phyloP scores from a whole-genome alignment of 2,888 invertebrate species.

The Apodemia mormo region DNA sequence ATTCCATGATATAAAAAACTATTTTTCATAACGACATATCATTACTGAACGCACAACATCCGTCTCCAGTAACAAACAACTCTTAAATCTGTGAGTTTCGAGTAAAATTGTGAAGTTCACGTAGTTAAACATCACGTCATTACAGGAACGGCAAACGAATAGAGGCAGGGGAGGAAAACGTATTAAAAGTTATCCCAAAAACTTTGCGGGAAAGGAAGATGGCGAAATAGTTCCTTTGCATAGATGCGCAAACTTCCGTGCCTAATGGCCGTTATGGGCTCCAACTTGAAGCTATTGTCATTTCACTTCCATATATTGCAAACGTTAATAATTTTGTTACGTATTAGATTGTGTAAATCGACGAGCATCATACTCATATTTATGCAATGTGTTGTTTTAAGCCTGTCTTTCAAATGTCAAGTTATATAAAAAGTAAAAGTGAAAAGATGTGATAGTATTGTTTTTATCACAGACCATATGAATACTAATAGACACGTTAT shows the following conservation, averaged over 20 bases:
- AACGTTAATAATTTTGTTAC: constrained; percentile 25
- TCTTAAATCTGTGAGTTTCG: constrained; percentile 25
- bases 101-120: constrained; percentile 5
- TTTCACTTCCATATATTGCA: constrained; percentile 36
- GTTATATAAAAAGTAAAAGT: not conserved
- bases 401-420: not conserved
- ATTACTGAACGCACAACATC: not conserved
- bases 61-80: not conserved
- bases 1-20: no score
- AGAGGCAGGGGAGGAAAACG: constrained; percentile 49
- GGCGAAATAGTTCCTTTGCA: constrained; percentile 43
- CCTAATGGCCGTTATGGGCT: constrained; percentile 38
- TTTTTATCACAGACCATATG: no score
- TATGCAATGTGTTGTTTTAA: no score
- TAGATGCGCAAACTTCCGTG: constrained; percentile 43
- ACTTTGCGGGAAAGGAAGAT: constrained; percentile 42
- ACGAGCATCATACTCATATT: no score
- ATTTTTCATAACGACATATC: not conserved
- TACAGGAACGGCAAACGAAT: constrained; percentile 43
- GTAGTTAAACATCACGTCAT: constrained; percentile 36
- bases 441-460: no score
- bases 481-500: no score
- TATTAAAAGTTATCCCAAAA: constrained; percentile 57
- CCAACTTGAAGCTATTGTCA: constrained; percentile 38
- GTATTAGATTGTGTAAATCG: no score